Evolutionary conservation across 2,888 invertebrate species (phyloP).

Genomic region (Eupithecia abbreviata): DNA sequence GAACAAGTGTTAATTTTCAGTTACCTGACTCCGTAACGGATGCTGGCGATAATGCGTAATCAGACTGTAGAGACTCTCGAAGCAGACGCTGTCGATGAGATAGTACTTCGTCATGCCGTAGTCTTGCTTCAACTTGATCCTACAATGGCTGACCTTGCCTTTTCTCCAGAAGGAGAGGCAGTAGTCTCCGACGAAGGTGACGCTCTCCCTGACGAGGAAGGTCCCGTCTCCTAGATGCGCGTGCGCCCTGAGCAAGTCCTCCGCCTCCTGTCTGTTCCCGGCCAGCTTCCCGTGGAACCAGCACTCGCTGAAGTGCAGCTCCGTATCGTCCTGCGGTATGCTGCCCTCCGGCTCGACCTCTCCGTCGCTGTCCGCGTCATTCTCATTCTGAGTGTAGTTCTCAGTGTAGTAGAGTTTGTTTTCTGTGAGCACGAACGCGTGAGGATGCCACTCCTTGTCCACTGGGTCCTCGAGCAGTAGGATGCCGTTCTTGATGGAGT

Average conservation of each 20-base stretch:
- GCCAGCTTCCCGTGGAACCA: slow-evolving; percentile 96
- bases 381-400: slow-evolving; percentile 81
- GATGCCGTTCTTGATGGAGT: slow-evolving; percentile 94
- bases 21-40: slow-evolving; percentile 92
- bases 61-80: slow-evolving; percentile 95
- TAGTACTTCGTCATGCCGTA: slow-evolving; percentile 95
- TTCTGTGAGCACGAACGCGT: slow-evolving; percentile 95
- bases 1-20: slow-evolving; percentile 22
- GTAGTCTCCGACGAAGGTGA: slow-evolving; percentile 98
- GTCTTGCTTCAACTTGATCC: slow-evolving; percentile 95
- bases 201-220: slow-evolving; percentile 96
- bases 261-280: slow-evolving; percentile 91
- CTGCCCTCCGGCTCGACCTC: slow-evolving; percentile 85
- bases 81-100: slow-evolving; percentile 93
- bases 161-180: slow-evolving; percentile 97
- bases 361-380: slow-evolving; percentile 85
- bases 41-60: slow-evolving; percentile 95
- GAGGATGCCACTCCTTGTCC: slow-evolving; percentile 95
- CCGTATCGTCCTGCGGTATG: slow-evolving; percentile 88
- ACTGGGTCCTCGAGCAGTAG: slow-evolving; percentile 94
- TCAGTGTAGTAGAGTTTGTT: slow-evolving; percentile 95
- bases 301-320: slow-evolving; percentile 94
- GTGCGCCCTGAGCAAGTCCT: slow-evolving; percentile 89
- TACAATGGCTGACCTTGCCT: slow-evolving; percentile 95
- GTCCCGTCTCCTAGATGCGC: slow-evolving; percentile 95